Evolutionary conservation across 2,888 invertebrate species (phyloP).

Genomic region (Phragmatobia fuliginosa): DNA sequence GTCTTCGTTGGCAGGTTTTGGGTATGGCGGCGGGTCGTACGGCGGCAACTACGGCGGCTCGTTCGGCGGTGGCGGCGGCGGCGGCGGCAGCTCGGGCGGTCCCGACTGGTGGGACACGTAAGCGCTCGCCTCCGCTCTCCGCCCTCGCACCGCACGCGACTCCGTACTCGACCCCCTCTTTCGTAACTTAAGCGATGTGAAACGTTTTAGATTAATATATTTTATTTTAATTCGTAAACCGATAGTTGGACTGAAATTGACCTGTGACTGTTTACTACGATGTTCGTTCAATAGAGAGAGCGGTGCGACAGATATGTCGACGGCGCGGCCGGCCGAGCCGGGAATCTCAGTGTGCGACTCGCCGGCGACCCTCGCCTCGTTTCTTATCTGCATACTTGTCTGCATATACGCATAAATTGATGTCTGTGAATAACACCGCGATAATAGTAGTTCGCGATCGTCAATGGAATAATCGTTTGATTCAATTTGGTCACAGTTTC

Average conservation of each 20-base stretch:
- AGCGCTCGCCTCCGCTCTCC: conserved; percentile 52
- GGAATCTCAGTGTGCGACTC: conserved; percentile 78
- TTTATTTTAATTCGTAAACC: conserved; percentile 63
- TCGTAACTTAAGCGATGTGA: conserved; percentile 60
- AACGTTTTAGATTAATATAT: conserved; percentile 61
- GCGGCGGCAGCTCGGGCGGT: conserved; percentile 79
- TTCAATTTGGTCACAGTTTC: conserved; percentile 68
- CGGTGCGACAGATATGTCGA: conserved; percentile 60
- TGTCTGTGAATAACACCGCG: conserved; percentile 55
- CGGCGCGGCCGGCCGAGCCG: conserved; percentile 53
- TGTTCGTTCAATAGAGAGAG: conserved; percentile 63
- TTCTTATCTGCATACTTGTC: conserved; percentile 46
- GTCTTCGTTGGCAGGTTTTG: conserved; percentile 63
- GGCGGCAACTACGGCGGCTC: conserved; percentile 82
- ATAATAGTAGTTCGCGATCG: conserved; percentile 56
- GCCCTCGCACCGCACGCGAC: conserved; percentile 51
- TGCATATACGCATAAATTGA: conserved; percentile 46
- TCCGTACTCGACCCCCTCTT: conserved; percentile 45
- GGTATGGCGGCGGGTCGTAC: conserved; percentile 77
- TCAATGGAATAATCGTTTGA: conserved; percentile 63
- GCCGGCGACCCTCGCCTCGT: conserved; percentile 49
- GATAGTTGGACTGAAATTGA: conserved; percentile 77
- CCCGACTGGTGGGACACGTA: conserved; percentile 84
- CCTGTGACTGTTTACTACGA: conserved; percentile 69
- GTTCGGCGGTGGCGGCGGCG: conserved; percentile 81